Percentiles rank a stretch among this genome's conserved stretches.
Evolutionary conservation across 2,888 invertebrate species (phyloP).

Genomic region (Griposia aprilina): DNA sequence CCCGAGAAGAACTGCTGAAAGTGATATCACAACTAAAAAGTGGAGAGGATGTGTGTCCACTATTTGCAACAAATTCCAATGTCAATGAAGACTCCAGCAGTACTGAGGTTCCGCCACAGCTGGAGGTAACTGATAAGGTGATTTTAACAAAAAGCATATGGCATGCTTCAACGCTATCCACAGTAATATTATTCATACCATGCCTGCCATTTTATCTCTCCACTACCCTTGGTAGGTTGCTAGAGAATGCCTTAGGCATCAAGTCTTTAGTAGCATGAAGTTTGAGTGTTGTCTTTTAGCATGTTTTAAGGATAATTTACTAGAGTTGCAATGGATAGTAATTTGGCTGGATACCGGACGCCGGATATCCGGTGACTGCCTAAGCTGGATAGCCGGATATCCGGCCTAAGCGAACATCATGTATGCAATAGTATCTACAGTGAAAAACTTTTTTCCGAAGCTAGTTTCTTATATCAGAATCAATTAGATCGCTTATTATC

Average conservation of each 20-base stretch:
- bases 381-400: too few species aligned
- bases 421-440: too few species aligned
- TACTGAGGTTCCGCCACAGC: slow-evolving; percentile 76
- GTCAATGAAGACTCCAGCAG: slow-evolving; percentile 87
- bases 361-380: too few species aligned
- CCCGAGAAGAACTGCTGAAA: slow-evolving; percentile 94
- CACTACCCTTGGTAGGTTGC: background rate
- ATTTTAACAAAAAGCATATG: background rate
- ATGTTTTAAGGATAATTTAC: background rate
- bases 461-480: too few species aligned
- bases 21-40: slow-evolving; percentile 94
- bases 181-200: background rate
- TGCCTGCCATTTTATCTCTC: background rate
- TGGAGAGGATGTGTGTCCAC: slow-evolving; percentile 92
- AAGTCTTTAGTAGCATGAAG: background rate
- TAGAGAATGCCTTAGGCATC: background rate
- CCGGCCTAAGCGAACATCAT: too few species aligned
- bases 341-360: too few species aligned
- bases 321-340: too few species aligned
- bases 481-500: too few species aligned
- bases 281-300: background rate
- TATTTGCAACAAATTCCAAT: slow-evolving; percentile 77
- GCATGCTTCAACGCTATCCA: background rate
- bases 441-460: too few species aligned
- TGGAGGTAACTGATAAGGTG: slow-evolving; percentile 52